Percentiles rank a stretch among this genome's conserved stretches.
phyloP scores from a whole-genome alignment of 2,113 vertebrate species.

The Plotosus lineatus region DNA sequence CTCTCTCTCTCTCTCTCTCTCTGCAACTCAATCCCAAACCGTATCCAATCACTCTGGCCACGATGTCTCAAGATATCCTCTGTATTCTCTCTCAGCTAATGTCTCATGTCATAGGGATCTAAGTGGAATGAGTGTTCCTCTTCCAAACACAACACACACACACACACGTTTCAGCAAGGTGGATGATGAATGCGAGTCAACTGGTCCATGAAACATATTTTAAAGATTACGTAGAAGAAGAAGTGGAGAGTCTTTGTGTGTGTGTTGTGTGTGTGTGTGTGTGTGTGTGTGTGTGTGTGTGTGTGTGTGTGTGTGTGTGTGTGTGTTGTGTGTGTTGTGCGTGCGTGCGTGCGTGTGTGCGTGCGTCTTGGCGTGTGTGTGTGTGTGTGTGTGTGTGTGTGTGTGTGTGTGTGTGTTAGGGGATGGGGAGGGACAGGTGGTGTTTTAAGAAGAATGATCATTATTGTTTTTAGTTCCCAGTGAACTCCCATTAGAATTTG shows the following conservation, averaged over 20 bases:
- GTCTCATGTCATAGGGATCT: slow-evolving; percentile 58
- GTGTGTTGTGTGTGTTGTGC: neutral
- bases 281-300: neutral
- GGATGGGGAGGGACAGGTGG: too few species aligned
- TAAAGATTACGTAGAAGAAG: slow-evolving; percentile 8
- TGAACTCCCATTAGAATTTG: neutral
- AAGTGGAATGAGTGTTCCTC: slow-evolving; percentile 46
- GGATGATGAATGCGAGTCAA: slow-evolving; percentile 17
- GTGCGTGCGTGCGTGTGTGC: neutral
- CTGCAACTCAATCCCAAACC: slow-evolving; percentile 78
- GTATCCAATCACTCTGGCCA: slow-evolving; percentile 68
- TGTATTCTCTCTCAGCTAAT: slow-evolving; percentile 54
- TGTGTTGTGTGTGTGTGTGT: neutral
- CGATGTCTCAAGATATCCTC: slow-evolving; percentile 72
- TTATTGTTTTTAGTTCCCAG: neutral
- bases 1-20: slow-evolving; percentile 62
- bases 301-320: neutral
- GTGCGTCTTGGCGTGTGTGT: slow-evolving; percentile 1
- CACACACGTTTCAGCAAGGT: slow-evolving; percentile 25
- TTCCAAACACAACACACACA: slow-evolving; percentile 53
- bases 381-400: neutral
- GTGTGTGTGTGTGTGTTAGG: neutral
- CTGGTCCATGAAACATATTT: slow-evolving; percentile 21
- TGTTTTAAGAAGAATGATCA: neutral
- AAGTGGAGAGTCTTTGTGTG: neutral